Base-by-base conservation (phyloP, 2,888 invertebrate genomes). In the Aporophyla nigra region DNA sequence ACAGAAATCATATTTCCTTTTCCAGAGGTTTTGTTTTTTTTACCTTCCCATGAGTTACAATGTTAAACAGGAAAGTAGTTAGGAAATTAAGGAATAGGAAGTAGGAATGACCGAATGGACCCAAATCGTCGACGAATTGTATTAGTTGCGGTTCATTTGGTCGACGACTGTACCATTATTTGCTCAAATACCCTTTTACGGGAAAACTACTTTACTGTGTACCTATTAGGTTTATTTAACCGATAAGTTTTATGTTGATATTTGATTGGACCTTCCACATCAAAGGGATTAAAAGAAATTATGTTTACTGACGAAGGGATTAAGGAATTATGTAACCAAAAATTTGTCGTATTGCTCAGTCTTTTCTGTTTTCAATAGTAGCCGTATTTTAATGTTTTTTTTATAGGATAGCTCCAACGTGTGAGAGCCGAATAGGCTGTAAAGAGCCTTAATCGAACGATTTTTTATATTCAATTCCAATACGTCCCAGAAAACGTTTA, bases 61-160 rank as follows among this genome's bases (percentile, higher is more conserved):
- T 63, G 21, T 67, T 24, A 80, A 70, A 79, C 56, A 51, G 51
- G 46, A 24, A 75, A 56, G 58, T 74, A 67, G 68, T 73, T 68
- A 68, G n/a, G 67, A 63, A 74, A 67, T 80, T 9, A 68, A 74
- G 33, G 19, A 10, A 21, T n/a, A n/a, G n/a, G n/a, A 73, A 62
- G 53, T 59, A 59, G 40, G 40, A 65, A 65, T 58, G 54, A 33
- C 40, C 16, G 16, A 59, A 68, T 62, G 24, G 14, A 49, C 58
- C 76, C 56, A 76, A 71, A 71, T 80, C 14, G 66, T 53, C 21
- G 53, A 59, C 67, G 76, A 81, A 80, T 80, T 76, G 53, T 67
- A 76, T 80, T 71, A 71, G 27, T 53, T 49, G 58, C 16, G 67
- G 76, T 76, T 76, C 16, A 51, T 69, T 81, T 71, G 62, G 46